Conservation (phyloP, 1,140 invertebrate genomes). For the Drosophila ficusphila region DNA sequence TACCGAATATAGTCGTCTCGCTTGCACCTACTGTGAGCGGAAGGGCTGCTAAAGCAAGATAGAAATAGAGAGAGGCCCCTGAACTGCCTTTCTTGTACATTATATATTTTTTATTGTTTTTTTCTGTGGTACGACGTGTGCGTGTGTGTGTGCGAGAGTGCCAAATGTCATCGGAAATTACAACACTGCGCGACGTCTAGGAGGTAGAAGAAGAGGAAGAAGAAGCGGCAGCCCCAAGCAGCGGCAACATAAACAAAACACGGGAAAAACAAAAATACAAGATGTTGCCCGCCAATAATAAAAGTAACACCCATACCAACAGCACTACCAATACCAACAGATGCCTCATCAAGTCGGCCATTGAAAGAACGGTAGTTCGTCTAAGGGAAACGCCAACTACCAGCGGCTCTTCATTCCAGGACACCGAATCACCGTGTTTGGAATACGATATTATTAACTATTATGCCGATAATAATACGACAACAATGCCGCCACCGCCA, state of each 20-base stretch:
- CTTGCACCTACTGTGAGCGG: slow-evolving; percentile 3
- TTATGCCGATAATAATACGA: slow-evolving; percentile 40
- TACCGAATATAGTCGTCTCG: slow-evolving; percentile 14
- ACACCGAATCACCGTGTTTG: slow-evolving; percentile 46
- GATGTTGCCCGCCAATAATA: slow-evolving; percentile 25
- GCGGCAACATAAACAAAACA: slow-evolving; percentile 64
- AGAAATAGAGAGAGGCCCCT: slow-evolving; percentile 10
- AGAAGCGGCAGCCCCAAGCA: slow-evolving; percentile 41
- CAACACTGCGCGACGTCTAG: slow-evolving; percentile 66
- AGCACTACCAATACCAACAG: slow-evolving; percentile 44
- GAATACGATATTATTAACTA: slow-evolving; percentile 73
- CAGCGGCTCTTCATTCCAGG: neutral
- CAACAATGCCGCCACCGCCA: slow-evolving; percentile 1
- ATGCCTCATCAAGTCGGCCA: slow-evolving; percentile 49
- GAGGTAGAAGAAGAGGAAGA: slow-evolving; percentile 33
- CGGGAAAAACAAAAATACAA: slow-evolving; percentile 45
- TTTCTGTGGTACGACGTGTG: slow-evolving; percentile 16
- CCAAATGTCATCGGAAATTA: slow-evolving; percentile 80
- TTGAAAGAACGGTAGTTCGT: slow-evolving; percentile 41
- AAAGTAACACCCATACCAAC: slow-evolving; percentile 18
- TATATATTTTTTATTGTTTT: slow-evolving; percentile 20
- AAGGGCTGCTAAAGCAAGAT: slow-evolving; percentile 2
- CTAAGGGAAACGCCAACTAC: slow-evolving; percentile 9
- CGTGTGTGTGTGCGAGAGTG: slow-evolving; percentile 49
- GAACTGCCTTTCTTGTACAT: slow-evolving; percentile 20